Evolutionary conservation across 2,797 vertebrate species (phyloP).

Genomic region (Pantherophis alleghaniensis): DNA sequence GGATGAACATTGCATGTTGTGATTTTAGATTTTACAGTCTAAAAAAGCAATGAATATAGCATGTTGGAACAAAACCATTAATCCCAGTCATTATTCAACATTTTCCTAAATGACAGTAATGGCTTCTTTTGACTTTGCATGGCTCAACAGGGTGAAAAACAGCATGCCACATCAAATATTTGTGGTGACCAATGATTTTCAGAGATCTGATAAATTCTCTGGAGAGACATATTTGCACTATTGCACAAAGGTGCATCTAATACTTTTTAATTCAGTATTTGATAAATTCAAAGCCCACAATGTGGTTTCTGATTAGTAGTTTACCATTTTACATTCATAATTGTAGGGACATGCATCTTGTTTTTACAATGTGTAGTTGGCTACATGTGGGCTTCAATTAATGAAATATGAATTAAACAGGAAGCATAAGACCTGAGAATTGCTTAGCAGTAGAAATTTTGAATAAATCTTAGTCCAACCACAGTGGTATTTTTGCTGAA

Average conservation of each 20-base stretch:
- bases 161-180: conserved; percentile 19
- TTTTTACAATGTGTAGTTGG: conserved; percentile 15
- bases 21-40: conserved; percentile 57
- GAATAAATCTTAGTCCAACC: neutral
- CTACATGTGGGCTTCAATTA: neutral
- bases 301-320: conserved; percentile 12
- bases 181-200: conserved; percentile 9
- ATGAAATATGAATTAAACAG: conserved; percentile 1
- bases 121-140: conserved; percentile 38
- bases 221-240: neutral
- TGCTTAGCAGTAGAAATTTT: neutral
- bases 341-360: conserved; percentile 9
- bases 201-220: neutral
- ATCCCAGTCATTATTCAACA: conserved; percentile 54
- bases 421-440: neutral
- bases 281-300: conserved; percentile 11
- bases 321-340: conserved; percentile 10
- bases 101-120: conserved; percentile 38
- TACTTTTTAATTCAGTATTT: conserved; percentile 25
- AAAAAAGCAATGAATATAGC: conserved; percentile 46
- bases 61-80: conserved; percentile 54
- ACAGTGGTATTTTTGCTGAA: neutral
- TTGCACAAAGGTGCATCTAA: conserved; percentile 24
- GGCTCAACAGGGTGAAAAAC: conserved; percentile 18
- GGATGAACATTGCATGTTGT: conserved; percentile 63